Percentiles rank a stretch among this genome's conserved stretches.
Evolutionary conservation across 2,888 invertebrate species (phyloP).

Genomic region (Rhingia rostrata): DNA sequence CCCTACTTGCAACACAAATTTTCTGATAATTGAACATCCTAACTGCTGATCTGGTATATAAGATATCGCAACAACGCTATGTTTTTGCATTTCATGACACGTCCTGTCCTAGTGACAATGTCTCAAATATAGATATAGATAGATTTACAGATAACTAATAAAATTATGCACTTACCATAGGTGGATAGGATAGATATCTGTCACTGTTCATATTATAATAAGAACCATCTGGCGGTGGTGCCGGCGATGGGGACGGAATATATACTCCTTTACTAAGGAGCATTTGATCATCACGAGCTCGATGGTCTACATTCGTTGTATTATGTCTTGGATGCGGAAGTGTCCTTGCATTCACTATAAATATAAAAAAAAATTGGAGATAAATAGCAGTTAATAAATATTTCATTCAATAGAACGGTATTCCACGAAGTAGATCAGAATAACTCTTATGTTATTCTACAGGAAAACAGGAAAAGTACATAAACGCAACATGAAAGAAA

Average conservation of each 20-base stretch:
- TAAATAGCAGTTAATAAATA: conserved; percentile 8
- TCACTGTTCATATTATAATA: conserved; percentile 92
- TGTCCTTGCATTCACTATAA: conserved; percentile 82
- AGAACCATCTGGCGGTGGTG: conserved; percentile 90
- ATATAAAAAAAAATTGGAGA: conserved; percentile 42
- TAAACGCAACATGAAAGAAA: not conserved
- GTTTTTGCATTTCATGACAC: too few relatives aligned
- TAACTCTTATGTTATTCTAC: too few relatives aligned
- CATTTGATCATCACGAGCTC: conserved; percentile 83
- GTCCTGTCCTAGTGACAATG: too few relatives aligned
- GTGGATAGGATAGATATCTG: conserved; percentile 91
- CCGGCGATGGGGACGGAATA: conserved; percentile 86
- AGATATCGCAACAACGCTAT: too few relatives aligned
- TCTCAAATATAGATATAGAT: not conserved
- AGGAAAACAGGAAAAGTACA: too few relatives aligned
- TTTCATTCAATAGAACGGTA: not conserved
- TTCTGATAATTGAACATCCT: too few relatives aligned
- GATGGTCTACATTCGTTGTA: conserved; percentile 78
- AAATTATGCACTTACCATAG: conserved; percentile 83
- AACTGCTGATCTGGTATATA: too few relatives aligned
- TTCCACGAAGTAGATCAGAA: not conserved
- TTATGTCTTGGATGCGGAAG: conserved; percentile 83
- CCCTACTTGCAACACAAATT: too few relatives aligned
- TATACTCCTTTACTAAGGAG: conserved; percentile 82
- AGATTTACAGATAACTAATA: not conserved